Evolutionary conservation across 2,888 invertebrate genomes (phyloP), one percentile per base, ranked within the genome.

Genomic region (Caenorhabditis auriculariae): DNA sequence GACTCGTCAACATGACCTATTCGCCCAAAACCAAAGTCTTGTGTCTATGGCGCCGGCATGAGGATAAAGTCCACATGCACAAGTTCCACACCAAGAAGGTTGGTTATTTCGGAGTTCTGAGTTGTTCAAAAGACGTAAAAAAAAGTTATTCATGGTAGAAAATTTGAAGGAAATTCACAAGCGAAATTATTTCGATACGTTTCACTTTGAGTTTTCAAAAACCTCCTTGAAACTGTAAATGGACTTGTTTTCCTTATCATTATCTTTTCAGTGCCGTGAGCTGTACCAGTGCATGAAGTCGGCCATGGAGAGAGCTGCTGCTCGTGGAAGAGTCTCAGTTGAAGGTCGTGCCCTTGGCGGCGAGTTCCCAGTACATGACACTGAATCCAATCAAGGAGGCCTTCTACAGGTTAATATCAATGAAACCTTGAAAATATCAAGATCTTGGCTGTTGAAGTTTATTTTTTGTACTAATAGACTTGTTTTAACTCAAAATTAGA

Each of bases 41-140:
- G 66, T 98, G 96, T 84, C 87, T 99, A 60, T 99, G 98, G 95
- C 88, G 94, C 77, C 88, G 92, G 76, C 91, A 91, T 81, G 93
- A 81, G 21, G 80, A 55, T 79, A 77, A 94, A 82, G 93, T 93
- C 5, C 91, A 93, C 81, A 87, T 95, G 66, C 93, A 96, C 84
- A 96, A 96, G 85, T 98, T 96, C 85, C 95, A 95, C 83, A 96
- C 98, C 0, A 91, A 93, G 84, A 98, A 96, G 89, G 95, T 93
- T 83, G 78, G 57, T 27, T 7, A 38, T 32, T 9, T 19, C 7
- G 4, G 17, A 38, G 23, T 32, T 23, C 21, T n/a, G 23, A 4
- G 6, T 15, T 4, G 24, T 5, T 12, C 21, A 21, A 23, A 32
- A 32, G n/a, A 32, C n/a, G 35, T 32, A n/a, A 32, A 12, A n/a